Base-by-base conservation (phyloP, 1,140 invertebrate genomes). In the Trinorchestia longiramus region DNA sequence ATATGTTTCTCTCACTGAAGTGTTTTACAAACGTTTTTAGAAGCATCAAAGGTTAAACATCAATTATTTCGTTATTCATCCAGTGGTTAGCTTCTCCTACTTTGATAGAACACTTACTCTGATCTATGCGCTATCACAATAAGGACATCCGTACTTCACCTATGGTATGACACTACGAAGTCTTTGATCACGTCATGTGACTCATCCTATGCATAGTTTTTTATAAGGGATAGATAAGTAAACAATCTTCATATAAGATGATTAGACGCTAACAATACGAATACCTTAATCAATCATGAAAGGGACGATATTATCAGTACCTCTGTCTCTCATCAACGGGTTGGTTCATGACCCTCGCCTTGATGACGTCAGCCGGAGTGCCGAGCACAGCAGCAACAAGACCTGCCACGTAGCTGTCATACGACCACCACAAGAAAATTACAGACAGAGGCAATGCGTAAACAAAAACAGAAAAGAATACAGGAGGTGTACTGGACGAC, bases 321-420 rank as follows among this genome's bases (percentile, higher is more conserved):
- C 98, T 98, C 97, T 98, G 98, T 97, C 98, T 97, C 87, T 98
- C 97, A 97, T 99, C 98, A 4, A 98, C 98, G 0, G 99, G 98
- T 97, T 99, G 99, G 97, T 99, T 99, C 99, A 99, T 99, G 41
- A 99, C 98, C 96, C 99, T 98, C 19, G 99, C 99, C 97, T 99
- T 99, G 0, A 99, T 98, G 28, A 99, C 99, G 97, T 99, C 99
- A 23, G 99, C 99, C 0, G 99, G 99, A 0, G 99, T 99, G 8
- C 99, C 99, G 97, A 99, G 98, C 0, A 98, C 98, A 6, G 99
- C 99, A 17, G 99, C 99, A 4, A 99, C 98, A 53, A 99, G 98
- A 0, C 99, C 99, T 8, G 99, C 99, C 96, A 98, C 98, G 92
- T 98, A 97, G 97, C 99, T 98, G 97, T 95, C 96, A 96, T 45